A percentile compares a stretch with the other conserved stretches of the same genome.
These are phyloP conservation scores for Tachysurus fulvidraco DNA, from an alignment of 2,113 vertebrate species.

Conservation along the genomic window DNA sequence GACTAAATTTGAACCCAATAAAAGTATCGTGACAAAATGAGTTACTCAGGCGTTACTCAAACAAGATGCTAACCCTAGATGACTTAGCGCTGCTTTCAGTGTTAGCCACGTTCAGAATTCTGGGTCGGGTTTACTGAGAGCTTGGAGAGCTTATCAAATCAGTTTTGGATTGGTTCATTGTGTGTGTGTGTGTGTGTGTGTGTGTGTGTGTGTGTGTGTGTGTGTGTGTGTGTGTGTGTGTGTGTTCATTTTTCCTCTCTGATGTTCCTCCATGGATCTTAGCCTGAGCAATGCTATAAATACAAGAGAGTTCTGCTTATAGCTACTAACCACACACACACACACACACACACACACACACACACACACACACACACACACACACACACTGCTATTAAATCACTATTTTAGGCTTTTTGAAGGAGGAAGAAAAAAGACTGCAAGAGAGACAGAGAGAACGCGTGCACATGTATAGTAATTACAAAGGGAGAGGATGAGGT, in stretches of 20 bases:
- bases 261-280: constrained; percentile 53
- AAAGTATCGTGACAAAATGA: background rate
- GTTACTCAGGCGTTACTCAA: background rate
- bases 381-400: constrained; percentile 74
- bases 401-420: constrained; percentile 76
- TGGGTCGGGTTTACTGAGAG: constrained; percentile 3
- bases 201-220: constrained; percentile 37
- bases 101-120: constrained; percentile 29
- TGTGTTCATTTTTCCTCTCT: constrained; percentile 45
- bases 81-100: constrained; percentile 1
- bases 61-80: background rate
- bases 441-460: constrained; percentile 37
- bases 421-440: constrained; percentile 51
- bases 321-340: constrained; percentile 67
- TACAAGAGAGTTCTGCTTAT: constrained; percentile 72
- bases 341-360: constrained; percentile 65
- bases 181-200: constrained; percentile 38
- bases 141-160: constrained; percentile 3
- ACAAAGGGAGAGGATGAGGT: background rate
- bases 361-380: constrained; percentile 71
- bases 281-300: constrained; percentile 69
- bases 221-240: constrained; percentile 34
- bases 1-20: background rate
- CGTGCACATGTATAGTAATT: constrained; percentile 14
- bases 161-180: constrained; percentile 7